Evolutionary conservation across 2,113 vertebrate species (phyloP), one percentile per base, ranked within the genome.

Genomic region (Protobothrops mucrosquamatus): DNA sequence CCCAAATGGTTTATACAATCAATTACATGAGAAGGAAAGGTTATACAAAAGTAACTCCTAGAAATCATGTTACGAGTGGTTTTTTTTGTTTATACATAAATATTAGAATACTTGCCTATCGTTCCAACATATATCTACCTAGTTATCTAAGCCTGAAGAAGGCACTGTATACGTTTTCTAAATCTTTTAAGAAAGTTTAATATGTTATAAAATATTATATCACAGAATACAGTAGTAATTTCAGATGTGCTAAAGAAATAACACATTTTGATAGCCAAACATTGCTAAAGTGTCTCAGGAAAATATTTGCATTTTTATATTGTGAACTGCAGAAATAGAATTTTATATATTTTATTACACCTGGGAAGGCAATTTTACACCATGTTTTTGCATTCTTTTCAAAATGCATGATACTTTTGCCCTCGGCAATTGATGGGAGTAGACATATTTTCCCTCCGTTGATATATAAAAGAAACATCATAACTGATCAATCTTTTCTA

Each of bases 371-470:
- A 56, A 39, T 43, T 51, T 86, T 56, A 6, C 23, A 92, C 93
- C 29, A 57, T 95, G 81, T 89, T 61, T 96, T 96, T 95, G 95
- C 55, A 95, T 95, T 96, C n/a, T 39, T 29, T 14, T 93, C 97
- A 96, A 93, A 94, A 91, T 96, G 94, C 96, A 97, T 96, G 55
- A 69, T 2, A 85, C 14, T 12, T 92, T 95, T 91, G 4, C 5
- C 18, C 51, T 91, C 22, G 14, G 2, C 43, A 43, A 4, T 85
- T 56, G n/a, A 11, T 4, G 54, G 48, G n/a, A 9, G 11, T 91
- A 54, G 24, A n/a, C 22, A 26, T 26, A 20, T 10, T n/a, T 9
- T 34, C 22, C 14, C 12, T 15, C 26, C 7, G 22, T n/a, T n/a
- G 4, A 52, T 34, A 22, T 51, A 18, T n/a, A 91, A 69, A 81